These are phyloP conservation scores for Asteroscopus sphinx DNA, from an alignment of 2,888 invertebrate genomes.

Conservation along the genomic window DNA sequence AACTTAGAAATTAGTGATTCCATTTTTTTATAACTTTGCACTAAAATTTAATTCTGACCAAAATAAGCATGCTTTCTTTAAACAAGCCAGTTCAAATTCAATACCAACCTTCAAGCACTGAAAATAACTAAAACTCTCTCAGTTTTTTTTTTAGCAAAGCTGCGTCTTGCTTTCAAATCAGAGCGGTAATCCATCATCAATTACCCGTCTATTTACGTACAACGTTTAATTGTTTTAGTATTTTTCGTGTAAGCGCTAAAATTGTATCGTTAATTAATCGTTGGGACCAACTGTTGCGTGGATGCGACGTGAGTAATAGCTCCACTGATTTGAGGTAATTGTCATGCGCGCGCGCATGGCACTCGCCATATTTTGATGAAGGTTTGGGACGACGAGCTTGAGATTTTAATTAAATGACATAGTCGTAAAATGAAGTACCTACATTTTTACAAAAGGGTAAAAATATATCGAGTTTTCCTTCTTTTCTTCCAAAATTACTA, in stretches of 20 bases:
- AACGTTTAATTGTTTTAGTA: conserved; percentile 61
- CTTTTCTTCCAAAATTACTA: no score
- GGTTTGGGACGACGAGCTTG: conserved; percentile 12
- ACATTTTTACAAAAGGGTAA: no score
- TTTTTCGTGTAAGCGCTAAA: conserved; percentile 76
- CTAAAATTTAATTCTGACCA: no score
- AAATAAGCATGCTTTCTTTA: no score
- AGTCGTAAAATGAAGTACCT: no score
- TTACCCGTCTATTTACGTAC: conserved; percentile 57
- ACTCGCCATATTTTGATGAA: conserved; percentile 52
- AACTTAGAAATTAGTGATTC: no score
- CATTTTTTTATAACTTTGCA: no score
- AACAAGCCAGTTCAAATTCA: background rate
- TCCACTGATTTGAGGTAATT: conserved; percentile 83
- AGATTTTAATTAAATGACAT: background rate
- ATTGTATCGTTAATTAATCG: conserved; percentile 81
- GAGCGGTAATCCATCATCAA: conserved; percentile 56
- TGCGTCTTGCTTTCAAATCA: conserved; percentile 30
- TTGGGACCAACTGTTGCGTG: conserved; percentile 74
- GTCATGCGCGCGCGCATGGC: conserved; percentile 71
- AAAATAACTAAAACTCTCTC: conserved; percentile 9
- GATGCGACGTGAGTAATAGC: conserved; percentile 82
- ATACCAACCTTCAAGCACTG: background rate
- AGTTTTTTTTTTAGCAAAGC: conserved; percentile 23
- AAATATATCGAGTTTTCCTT: no score